Percentiles rank a stretch among this genome's conserved stretches.
phyloP scores from a whole-genome alignment of 2,888 invertebrate species.

The Synergus itoensis region DNA sequence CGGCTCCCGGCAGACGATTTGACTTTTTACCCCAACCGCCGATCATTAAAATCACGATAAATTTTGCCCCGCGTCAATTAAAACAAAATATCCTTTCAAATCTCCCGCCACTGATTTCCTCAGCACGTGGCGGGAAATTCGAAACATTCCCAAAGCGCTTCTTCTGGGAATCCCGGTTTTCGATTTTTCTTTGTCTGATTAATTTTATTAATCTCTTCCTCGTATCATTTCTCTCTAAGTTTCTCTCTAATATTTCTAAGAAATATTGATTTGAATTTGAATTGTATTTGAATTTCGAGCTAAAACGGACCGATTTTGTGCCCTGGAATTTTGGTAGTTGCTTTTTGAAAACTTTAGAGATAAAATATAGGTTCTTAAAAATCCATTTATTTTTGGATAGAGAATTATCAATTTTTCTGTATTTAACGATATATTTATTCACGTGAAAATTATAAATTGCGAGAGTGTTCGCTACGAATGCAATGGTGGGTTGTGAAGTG shows the following conservation, averaged over 20 bases:
- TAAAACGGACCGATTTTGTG: neutral
- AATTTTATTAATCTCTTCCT: no score
- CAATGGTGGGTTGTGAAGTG: neutral
- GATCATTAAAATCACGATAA: conserved; percentile 33
- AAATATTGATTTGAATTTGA: no score
- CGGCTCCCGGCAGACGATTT: conserved; percentile 4
- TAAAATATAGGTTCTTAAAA: no score
- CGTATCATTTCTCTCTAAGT: no score
- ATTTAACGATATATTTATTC: no score
- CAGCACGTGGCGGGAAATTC: conserved; percentile 9
- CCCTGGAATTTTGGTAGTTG: no score
- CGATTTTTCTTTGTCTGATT: no score
- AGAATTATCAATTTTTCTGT: no score
- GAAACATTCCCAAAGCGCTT: neutral
- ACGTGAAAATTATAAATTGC: conserved; percentile 3
- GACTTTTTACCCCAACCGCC: neutral
- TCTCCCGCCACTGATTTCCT: neutral
- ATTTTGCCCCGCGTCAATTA: conserved; percentile 22
- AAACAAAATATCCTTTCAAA: conserved; percentile 6
- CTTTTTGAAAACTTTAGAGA: no score
- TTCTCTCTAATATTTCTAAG: no score
- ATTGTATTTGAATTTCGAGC: neutral
- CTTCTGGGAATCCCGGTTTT: neutral
- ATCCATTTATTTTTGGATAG: no score
- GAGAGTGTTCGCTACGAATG: neutral